Evolutionary conservation across 2,113 vertebrate genomes (phyloP).

Genomic region (Mastomys coucha): DNA sequence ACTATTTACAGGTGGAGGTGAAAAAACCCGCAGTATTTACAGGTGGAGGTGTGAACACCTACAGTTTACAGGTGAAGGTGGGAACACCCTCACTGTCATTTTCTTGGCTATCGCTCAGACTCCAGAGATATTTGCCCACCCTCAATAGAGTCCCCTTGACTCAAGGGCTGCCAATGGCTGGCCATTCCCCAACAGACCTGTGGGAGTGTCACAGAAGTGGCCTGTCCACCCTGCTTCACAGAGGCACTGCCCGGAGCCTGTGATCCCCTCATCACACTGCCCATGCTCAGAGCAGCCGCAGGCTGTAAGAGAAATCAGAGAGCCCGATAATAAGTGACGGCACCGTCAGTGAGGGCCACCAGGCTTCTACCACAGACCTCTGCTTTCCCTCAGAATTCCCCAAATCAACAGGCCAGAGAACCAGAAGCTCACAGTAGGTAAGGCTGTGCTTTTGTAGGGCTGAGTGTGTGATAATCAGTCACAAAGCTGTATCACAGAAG

Average conservation of each 20-base stretch:
- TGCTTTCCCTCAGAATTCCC: not conserved
- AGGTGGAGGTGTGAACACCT: not conserved
- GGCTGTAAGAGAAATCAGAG: conserved; percentile 82
- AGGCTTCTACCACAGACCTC: not conserved
- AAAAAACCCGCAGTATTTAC: not conserved
- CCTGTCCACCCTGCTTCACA: conserved; percentile 95
- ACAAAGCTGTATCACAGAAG: too few species aligned
- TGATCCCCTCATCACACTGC: conserved; percentile 90
- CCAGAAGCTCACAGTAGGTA: not conserved
- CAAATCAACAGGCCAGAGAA: not conserved
- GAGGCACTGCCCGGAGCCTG: conserved; percentile 91
- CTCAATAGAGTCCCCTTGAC: rapidly evolving
- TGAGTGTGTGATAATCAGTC: rapidly evolving
- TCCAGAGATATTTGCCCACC: not conserved
- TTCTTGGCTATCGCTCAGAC: not conserved
- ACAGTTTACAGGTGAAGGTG: not conserved
- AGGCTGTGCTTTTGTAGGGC: not conserved
- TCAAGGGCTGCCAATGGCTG: rapidly evolving
- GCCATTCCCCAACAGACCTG: conserved; percentile 87
- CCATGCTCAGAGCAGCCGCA: conserved; percentile 93
- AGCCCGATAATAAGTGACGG: not conserved
- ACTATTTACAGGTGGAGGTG: not conserved
- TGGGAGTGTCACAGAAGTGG: conserved; percentile 87
- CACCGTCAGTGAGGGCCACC: rapidly evolving
- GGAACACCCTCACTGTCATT: not conserved